A percentile compares a stretch with the other conserved stretches of the same genome.
Conservation (phyloP, 2,888 invertebrate genomes). For the Erebia epiphron region DNA sequence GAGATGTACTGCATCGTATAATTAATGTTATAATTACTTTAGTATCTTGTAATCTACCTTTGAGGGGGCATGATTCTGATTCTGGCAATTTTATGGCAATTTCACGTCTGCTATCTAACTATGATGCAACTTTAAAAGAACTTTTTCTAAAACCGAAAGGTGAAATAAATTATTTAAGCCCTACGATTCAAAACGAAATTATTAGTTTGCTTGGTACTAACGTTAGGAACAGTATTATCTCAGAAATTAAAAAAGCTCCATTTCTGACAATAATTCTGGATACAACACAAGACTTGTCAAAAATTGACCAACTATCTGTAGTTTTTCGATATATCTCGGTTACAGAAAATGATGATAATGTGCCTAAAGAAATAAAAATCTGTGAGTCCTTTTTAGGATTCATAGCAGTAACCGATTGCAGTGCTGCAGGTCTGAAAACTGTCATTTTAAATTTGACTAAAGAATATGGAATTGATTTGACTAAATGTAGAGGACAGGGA, state of each 20-base stretch:
- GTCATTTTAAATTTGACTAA: conserved; percentile 39
- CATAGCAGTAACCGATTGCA: conserved; percentile 39
- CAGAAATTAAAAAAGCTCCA: conserved; percentile 40
- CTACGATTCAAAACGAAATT: conserved; percentile 37
- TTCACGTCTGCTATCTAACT: conserved; percentile 15
- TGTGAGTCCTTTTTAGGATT: conserved; percentile 41
- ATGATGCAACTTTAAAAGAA: conserved; percentile 35
- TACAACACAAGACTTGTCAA: conserved; percentile 41
- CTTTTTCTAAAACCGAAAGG: conserved; percentile 22
- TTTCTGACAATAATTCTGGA: conserved; percentile 41
- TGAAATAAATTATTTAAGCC: conserved; percentile 20
- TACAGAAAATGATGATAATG: conserved; percentile 44
- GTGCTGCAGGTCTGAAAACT: conserved; percentile 38
- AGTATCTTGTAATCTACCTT: conserved; percentile 13
- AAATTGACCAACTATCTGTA: conserved; percentile 43
- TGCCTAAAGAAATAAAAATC: conserved; percentile 41
- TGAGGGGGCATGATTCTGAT: conserved; percentile 15
- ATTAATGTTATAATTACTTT: conserved; percentile 38
- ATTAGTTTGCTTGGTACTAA: conserved; percentile 31
- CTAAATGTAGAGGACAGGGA: conserved; percentile 44
- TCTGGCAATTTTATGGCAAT: conserved; percentile 15
- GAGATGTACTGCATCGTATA: conserved; percentile 37
- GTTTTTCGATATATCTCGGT: conserved; percentile 43
- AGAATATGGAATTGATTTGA: conserved; percentile 44
- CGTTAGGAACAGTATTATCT: conserved; percentile 39